Base-by-base conservation (phyloP, 2,888 invertebrate genomes). In the Gnatocerus cornutus region DNA sequence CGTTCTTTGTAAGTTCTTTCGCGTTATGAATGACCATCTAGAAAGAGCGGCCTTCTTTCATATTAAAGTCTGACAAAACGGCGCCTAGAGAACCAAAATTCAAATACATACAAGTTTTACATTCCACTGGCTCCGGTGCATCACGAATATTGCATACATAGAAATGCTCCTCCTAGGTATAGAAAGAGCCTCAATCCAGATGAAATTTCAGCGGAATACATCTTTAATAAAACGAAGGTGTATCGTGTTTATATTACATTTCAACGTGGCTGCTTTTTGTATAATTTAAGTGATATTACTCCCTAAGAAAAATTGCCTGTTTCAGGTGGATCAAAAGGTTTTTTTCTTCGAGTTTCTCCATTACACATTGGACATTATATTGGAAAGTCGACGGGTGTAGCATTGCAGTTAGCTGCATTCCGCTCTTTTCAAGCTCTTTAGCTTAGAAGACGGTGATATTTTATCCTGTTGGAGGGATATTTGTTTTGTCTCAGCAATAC, bases 161-260 rank as follows among this genome's bases (percentile, higher is more conserved):
- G 43, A 50, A 50, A 50, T 50, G 39, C 33, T 46, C 33, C 59
- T 45, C 43, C 10, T 27, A 59, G 45, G 46, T 59, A 59, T 59
- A 12, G 12, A 50, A 10, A 12, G 27, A 62, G 9, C 48, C 37
- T 16, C 43, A 33, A 21, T 10, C 43, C 59, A 43, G 59, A 33
- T 46, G n/a, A 43, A 43, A 46, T 61, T 61, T 27, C 27, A 10
- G n/a, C 16, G 29, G 43, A 53, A 64, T 53, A 53, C 53, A 45
- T 53, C 46, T 65, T 65, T 65, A 65, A 65, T 65, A 45, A 41
- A 64, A 53, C 10, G 13, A 13, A 7, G 29, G 29, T 41, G 50
- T 50, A 62, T 37, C 62, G 62, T 50, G 62, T 62, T 50, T 48
- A 62, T 62, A 62, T 62, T 62, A 39, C 37, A 21, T 48, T 46